Evolutionary conservation across 53 echinoderm and acorn worm species (phyloP).

Genomic region (Luidia sarsii): DNA sequence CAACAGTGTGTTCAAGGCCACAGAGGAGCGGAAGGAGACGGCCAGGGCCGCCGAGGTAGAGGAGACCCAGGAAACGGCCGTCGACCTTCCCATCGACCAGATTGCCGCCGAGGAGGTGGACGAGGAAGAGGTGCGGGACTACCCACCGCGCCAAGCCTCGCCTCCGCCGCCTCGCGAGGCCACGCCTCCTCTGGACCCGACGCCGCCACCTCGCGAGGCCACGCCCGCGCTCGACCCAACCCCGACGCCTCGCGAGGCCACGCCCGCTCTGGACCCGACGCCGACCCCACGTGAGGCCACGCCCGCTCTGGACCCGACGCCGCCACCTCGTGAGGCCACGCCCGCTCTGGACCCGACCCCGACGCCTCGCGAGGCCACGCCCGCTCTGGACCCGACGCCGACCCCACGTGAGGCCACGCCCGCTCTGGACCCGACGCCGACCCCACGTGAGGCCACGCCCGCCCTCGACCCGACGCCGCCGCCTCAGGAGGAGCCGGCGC

Average conservation of each 20-base stretch:
- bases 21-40: conserved; percentile 78
- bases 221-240: conserved; percentile 24
- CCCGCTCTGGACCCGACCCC: conserved; percentile 4
- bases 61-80: conserved; percentile 79
- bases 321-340: conserved; percentile 10
- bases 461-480: conserved; percentile 2
- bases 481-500: neutral
- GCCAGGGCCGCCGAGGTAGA: conserved; percentile 79
- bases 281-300: conserved; percentile 13
- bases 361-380: conserved; percentile 8
- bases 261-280: conserved; percentile 33
- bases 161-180: conserved; percentile 22
- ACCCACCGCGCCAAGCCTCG: neutral
- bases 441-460: conserved; percentile 12
- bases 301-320: conserved; percentile 4
- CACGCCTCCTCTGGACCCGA: neutral
- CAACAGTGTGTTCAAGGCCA: conserved; percentile 92
- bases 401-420: conserved; percentile 32
- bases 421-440: neutral
- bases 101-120: conserved; percentile 97
- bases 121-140: conserved; percentile 57
- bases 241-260: conserved; percentile 16
- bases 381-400: conserved; percentile 4
- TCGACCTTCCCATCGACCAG: conserved; percentile 97
- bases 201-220: conserved; percentile 20